Conservation (phyloP, 2,888 invertebrate species). For the Drosophila putrida region DNA sequence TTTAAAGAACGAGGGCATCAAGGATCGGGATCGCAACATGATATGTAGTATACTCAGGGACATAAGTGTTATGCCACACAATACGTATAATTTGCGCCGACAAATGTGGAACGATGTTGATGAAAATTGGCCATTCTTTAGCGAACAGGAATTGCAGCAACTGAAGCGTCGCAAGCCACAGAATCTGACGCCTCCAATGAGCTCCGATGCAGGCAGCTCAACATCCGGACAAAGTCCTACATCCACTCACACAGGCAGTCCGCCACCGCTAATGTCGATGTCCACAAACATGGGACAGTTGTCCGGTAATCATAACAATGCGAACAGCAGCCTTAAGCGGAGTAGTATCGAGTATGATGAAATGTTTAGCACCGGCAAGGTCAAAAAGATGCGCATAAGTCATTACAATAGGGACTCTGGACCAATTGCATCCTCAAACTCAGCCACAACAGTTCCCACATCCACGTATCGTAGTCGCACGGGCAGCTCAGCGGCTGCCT, state of each 20-base stretch:
- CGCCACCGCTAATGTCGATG: conserved; percentile 86
- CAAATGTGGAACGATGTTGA: conserved; percentile 97
- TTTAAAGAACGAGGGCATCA: conserved; percentile 94
- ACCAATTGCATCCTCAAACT: conserved; percentile 1
- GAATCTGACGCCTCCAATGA: conserved; percentile 95
- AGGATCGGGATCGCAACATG: conserved; percentile 92
- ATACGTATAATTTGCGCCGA: conserved; percentile 94
- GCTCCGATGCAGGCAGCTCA: conserved; percentile 92
- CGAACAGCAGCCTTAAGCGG: conserved; percentile 85
- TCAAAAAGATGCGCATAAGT: conserved; percentile 94
- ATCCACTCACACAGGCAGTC: conserved; percentile 90
- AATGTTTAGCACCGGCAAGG: conserved; percentile 84
- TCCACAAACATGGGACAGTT: conserved; percentile 28
- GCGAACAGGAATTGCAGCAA: conserved; percentile 94
- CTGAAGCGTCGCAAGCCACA: conserved; percentile 96
- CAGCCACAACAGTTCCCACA: conserved; percentile 24
- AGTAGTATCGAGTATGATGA: conserved; percentile 87
- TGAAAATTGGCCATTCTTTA: conserved; percentile 97
- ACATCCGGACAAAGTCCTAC: conserved; percentile 93
- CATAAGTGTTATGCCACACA: conserved; percentile 91
- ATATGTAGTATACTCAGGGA: conserved; percentile 92
- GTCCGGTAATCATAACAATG: conserved; percentile 9
- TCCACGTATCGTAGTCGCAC: conserved; percentile 55
- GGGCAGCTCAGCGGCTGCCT: conserved; percentile 49
- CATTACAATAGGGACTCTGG: conserved; percentile 89